A percentile compares a stretch with the other conserved stretches of the same genome.
phyloP scores from a whole-genome alignment of 1,140 invertebrate genomes.

The Drosophila kurseongensis region DNA sequence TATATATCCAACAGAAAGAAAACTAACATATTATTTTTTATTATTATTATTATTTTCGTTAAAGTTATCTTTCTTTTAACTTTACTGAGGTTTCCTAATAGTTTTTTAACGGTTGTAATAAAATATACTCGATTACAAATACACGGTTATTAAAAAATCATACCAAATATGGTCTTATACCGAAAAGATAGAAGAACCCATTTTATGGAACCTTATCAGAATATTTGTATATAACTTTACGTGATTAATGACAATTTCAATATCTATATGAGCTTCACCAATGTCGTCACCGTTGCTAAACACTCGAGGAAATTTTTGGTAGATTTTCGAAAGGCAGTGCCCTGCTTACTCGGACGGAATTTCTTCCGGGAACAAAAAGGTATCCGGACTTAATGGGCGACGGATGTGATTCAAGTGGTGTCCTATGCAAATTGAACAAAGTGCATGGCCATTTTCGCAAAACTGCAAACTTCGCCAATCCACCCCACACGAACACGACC shows the following conservation, averaged over 20 bases:
- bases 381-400: slow-evolving; percentile 13
- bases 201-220: background rate
- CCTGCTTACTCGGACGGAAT: background rate
- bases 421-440: slow-evolving; percentile 57
- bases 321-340: background rate
- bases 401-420: slow-evolving; percentile 52
- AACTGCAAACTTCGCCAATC: slow-evolving; percentile 44
- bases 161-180: background rate
- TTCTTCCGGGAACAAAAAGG: slow-evolving; percentile 8
- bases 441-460: slow-evolving; percentile 54
- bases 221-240: background rate
- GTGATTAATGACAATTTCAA: slow-evolving; percentile 10
- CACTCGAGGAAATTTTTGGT: background rate
- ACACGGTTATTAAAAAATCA: background rate
- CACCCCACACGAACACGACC: slow-evolving; percentile 28
- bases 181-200: background rate
- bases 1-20: too few species aligned
- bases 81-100: too few species aligned
- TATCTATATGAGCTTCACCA: slow-evolving; percentile 40
- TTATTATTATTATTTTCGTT: too few species aligned
- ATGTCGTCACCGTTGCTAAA: too few species aligned
- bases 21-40: too few species aligned
- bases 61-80: too few species aligned
- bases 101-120: too few species aligned
- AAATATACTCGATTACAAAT: too few species aligned